Conservation (phyloP, 2,888 invertebrate species). For the Polymixis flavicincta region DNA sequence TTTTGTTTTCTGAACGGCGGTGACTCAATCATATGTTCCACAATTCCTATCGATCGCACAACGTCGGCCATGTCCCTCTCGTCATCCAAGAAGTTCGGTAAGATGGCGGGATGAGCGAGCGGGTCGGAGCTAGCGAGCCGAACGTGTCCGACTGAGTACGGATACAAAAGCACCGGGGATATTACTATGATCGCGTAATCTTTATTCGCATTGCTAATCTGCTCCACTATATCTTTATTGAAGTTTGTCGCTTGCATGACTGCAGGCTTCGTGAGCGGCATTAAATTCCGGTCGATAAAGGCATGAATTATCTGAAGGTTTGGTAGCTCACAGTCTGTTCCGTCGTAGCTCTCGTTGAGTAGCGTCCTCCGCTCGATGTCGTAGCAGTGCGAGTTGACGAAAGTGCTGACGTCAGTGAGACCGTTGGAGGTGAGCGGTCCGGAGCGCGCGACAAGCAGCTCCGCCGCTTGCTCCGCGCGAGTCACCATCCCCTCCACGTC, state of each 20-base stretch:
- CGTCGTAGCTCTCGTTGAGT: constrained; percentile 61
- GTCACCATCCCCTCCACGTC: constrained; percentile 44
- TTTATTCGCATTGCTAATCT: constrained; percentile 69
- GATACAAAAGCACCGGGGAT: constrained; percentile 73
- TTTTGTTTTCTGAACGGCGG: constrained; percentile 62
- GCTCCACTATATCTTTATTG: constrained; percentile 65
- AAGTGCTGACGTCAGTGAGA: constrained; percentile 74
- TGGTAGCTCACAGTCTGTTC: constrained; percentile 74
- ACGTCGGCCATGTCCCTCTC: constrained; percentile 74
- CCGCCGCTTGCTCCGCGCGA: constrained; percentile 45
- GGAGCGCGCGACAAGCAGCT: constrained; percentile 61
- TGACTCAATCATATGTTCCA: constrained; percentile 72
- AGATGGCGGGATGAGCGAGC: constrained; percentile 70
- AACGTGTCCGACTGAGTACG: constrained; percentile 75
- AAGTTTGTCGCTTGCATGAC: constrained; percentile 63
- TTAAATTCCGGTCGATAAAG: constrained; percentile 69
- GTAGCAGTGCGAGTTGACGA: constrained; percentile 78
- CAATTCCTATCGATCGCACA: constrained; percentile 71
- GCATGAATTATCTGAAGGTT: constrained; percentile 75
- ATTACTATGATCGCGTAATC: constrained; percentile 69
- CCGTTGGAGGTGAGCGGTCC: constrained; percentile 78
- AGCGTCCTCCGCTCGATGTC: constrained; percentile 67
- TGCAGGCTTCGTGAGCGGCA: constrained; percentile 51
- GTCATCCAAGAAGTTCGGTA: constrained; percentile 76
- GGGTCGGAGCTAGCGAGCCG: constrained; percentile 75